Base-by-base conservation (phyloP, 2,888 invertebrate species). In the Oegoconia quadripuncta region DNA sequence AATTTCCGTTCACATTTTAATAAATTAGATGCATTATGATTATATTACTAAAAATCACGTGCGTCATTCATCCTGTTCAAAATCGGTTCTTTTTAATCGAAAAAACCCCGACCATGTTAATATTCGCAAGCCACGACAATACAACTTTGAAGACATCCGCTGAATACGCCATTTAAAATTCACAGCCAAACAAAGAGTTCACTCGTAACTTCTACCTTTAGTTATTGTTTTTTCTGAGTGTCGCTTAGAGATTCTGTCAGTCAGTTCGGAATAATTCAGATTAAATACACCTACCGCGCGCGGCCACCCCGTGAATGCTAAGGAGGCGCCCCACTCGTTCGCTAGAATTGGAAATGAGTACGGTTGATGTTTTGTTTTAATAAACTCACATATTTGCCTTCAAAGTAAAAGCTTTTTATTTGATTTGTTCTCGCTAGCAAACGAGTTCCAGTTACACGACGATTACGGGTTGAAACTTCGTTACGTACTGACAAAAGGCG, bases 211-310 rank as follows among this genome's bases (percentile, higher is more conserved):
- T 70, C 68, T 67, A 62, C 66, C 64, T 74, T 72, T 68, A 64
- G 59, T 76, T 77, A 73, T 74, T 75, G 67, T 77, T 69, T 73
- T 65, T 69, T 38, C 28, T 29, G 31, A 28, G 29, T 36, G 64
- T 72, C 73, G 64, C 59, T 80, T 75, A 78, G 74, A 74, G 73
- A 74, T 79, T 76, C 73, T 71, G 84, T 76, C 80, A 77, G 76
- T 78, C 72, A 74, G 73, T 71, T 70, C 55, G 63, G 73, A 75
- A 81, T 82, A 81, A 82, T 83, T 82, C 77, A 79, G 75, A 81
- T 83, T 81, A 81, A 80, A 77, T 71, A 76, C 75, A 81, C 82
- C 82, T 75, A 79, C 83, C 75, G 74, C 79, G 58, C 64, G 73
- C 63, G 54, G 57, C 55, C 63, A 57, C 66, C 61, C 59, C 52